phyloP scores from a whole-genome alignment of 37 sponge, comb jelly and placozoan genomes.

The Aplysina aerophoba region DNA sequence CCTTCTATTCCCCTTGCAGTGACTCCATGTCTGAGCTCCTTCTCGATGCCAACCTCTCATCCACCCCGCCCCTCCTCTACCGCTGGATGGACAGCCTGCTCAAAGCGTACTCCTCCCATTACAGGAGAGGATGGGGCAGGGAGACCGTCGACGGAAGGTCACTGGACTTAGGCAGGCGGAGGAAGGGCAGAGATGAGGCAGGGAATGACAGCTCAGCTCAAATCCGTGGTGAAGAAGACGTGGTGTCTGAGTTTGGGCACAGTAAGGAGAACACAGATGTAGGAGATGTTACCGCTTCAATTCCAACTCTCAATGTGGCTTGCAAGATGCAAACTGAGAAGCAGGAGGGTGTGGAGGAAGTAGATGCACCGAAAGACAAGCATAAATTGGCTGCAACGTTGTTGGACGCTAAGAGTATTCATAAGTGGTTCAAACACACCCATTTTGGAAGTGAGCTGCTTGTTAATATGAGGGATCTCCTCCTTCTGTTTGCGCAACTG shows the following conservation, averaged over 20 bases:
- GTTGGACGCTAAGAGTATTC: not conserved
- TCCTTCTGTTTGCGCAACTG: conserved; percentile 11
- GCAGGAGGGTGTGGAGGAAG: not conserved
- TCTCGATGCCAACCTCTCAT: not conserved
- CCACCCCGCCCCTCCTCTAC: not conserved
- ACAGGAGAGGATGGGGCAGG: not conserved
- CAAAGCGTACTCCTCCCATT: not conserved
- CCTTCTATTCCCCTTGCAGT: not conserved
- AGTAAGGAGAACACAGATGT: no score
- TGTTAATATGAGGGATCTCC: not conserved
- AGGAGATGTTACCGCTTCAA: not conserved
- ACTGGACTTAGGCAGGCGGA: no score
- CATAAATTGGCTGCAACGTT: not conserved
- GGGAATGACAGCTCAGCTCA: not conserved
- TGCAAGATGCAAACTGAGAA: not conserved
- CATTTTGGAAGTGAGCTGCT: not conserved
- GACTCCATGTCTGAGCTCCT: not conserved
- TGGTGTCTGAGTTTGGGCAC: no score
- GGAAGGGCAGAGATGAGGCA: not conserved
- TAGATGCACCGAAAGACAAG: not conserved
- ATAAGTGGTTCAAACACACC: conserved; percentile 7
- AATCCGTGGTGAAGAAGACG: no score
- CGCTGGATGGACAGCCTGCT: conserved; percentile 10
- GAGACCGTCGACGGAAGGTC: not conserved
- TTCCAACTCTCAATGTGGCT: not conserved